Evolutionary conservation across 2,888 invertebrate genomes (phyloP).

Genomic region (Malthinus seriepunctatus): DNA sequence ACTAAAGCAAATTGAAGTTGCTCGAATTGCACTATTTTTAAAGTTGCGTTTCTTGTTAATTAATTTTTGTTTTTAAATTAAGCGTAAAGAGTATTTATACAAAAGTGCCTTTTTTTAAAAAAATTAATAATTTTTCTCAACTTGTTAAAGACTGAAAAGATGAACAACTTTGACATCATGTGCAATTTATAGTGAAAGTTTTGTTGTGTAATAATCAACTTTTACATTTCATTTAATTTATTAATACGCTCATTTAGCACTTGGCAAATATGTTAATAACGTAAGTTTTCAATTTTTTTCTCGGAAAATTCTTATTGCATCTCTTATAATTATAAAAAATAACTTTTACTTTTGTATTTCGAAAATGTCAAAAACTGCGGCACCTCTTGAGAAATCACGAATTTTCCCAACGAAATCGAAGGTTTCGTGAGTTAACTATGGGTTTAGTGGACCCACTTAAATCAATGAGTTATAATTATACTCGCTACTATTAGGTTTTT

Average conservation of each 20-base stretch:
- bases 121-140: background rate
- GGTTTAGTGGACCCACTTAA: background rate
- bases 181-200: conserved; percentile 33
- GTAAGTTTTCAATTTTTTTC: conserved; percentile 20
- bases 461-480: background rate
- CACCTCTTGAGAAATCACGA: no score
- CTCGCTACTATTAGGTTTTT: background rate
- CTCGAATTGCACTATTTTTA: background rate
- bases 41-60: background rate
- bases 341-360: no score
- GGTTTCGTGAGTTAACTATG: no score
- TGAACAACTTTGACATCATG: conserved; percentile 19
- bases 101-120: background rate
- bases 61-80: background rate
- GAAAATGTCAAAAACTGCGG: no score
- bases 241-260: conserved; percentile 20
- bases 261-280: conserved; percentile 26
- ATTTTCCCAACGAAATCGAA: no score
- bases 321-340: background rate
- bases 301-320: background rate
- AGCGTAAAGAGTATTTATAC: background rate
- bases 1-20: conserved; percentile 1
- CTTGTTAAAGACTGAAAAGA: background rate
- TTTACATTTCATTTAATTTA: conserved; percentile 32
- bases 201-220: conserved; percentile 30